Evolutionary conservation across 2,113 vertebrate species (phyloP).

Genomic region (Gobius niger): DNA sequence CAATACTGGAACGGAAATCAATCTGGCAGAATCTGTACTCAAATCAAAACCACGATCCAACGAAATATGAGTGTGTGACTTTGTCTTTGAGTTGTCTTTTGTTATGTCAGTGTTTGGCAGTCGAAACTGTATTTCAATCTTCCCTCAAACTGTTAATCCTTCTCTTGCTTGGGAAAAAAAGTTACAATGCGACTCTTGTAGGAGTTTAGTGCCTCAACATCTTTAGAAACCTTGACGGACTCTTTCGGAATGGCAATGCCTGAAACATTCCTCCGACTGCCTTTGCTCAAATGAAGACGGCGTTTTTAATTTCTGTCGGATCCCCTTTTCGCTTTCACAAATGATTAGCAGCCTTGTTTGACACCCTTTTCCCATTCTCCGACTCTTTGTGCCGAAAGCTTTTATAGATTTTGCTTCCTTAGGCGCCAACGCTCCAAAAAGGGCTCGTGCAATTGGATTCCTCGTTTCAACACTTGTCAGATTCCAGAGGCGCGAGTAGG

Average conservation of each 20-base stretch:
- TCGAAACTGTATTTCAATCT: no score
- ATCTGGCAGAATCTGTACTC: no score
- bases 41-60: no score
- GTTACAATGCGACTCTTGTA: no score
- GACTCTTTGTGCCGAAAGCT: neutral
- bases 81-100: no score
- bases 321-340: neutral
- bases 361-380: neutral
- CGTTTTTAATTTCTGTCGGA: neutral
- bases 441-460: slow-evolving; percentile 12
- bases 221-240: no score
- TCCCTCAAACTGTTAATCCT: no score
- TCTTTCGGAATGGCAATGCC: neutral
- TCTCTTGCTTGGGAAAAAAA: no score
- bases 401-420: slow-evolving; percentile 8
- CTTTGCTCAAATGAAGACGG: neutral
- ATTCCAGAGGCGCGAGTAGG: slow-evolving; percentile 1
- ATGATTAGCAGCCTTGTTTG: neutral
- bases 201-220: no score
- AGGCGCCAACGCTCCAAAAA: slow-evolving; percentile 11
- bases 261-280: neutral
- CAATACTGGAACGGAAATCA: no score
- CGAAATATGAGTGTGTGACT: no score
- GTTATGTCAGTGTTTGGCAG: no score
- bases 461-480: slow-evolving; percentile 8